Percentiles rank a stretch among this genome's conserved stretches.
These are phyloP conservation scores for Hyppa rectilinea DNA, from an alignment of 2,888 invertebrate genomes.

Conservation along the genomic window DNA sequence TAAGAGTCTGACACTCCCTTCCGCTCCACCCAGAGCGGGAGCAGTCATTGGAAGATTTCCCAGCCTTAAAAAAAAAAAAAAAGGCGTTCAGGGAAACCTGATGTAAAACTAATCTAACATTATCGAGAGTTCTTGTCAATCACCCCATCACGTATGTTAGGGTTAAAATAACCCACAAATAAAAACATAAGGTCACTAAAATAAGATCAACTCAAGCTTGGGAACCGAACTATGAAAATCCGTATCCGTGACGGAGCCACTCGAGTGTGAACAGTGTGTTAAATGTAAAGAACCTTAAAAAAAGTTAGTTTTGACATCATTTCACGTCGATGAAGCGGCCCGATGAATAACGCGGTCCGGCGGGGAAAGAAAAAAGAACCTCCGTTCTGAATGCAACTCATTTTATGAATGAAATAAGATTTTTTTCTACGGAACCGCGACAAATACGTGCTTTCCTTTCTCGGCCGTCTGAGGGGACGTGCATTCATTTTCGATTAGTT, in stretches of 20 bases:
- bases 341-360: slow-evolving; percentile 71
- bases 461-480: slow-evolving; percentile 82
- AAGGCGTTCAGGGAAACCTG: too few species aligned
- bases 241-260: slow-evolving; percentile 81
- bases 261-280: slow-evolving; percentile 88
- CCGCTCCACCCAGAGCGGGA: too few species aligned
- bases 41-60: too few species aligned
- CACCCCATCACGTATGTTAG: slow-evolving; percentile 47
- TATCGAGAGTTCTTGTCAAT: slow-evolving; percentile 5
- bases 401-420: slow-evolving; percentile 91
- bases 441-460: slow-evolving; percentile 90
- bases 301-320: slow-evolving; percentile 84
- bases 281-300: slow-evolving; percentile 74
- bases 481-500: slow-evolving; percentile 86
- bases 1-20: too few species aligned
- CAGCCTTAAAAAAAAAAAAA: too few species aligned
- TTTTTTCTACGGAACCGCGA: slow-evolving; percentile 85
- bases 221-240: slow-evolving; percentile 72
- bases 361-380: slow-evolving; percentile 69
- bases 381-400: slow-evolving; percentile 86
- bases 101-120: not conserved
- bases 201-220: slow-evolving; percentile 69
- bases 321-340: slow-evolving; percentile 87
- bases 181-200: slow-evolving; percentile 63
- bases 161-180: slow-evolving; percentile 42